These are phyloP conservation scores for Actenoides lindsayi DNA, from an alignment of 2,113 vertebrate species.

Conservation along the genomic window DNA sequence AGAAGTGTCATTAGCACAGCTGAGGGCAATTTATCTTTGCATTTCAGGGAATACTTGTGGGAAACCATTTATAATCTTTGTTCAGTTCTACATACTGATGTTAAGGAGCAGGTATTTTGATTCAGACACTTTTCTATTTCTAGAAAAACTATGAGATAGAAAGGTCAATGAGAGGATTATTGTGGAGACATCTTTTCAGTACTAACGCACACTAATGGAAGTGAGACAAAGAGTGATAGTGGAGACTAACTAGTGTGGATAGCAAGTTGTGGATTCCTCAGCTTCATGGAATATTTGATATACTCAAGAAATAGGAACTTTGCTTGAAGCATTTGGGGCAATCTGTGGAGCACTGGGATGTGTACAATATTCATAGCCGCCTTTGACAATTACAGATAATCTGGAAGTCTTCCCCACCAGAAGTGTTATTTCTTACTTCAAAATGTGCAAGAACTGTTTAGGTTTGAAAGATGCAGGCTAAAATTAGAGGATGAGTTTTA, in stretches of 20 bases:
- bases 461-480: background rate
- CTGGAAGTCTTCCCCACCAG: background rate
- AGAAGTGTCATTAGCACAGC: background rate
- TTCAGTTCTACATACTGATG: background rate
- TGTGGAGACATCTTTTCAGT: background rate
- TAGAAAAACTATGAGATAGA: background rate
- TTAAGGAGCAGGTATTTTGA: background rate
- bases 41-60: background rate
- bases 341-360: background rate
- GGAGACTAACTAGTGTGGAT: background rate
- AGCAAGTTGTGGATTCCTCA: background rate
- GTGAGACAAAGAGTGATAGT: background rate
- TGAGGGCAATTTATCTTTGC: background rate
- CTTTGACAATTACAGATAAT: background rate
- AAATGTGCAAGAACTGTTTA: background rate
- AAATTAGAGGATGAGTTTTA: background rate
- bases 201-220: background rate
- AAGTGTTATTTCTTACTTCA: background rate
- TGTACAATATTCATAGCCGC: background rate
- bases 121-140: slow-evolving; percentile 23
- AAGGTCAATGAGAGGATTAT: slow-evolving; percentile 9
- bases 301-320: background rate
- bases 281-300: background rate
- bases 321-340: background rate
- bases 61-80: background rate